Evolutionary conservation across 2,888 invertebrate genomes (phyloP), one percentile per base, ranked within the genome.

Genomic region (Galerucella pusilla): DNA sequence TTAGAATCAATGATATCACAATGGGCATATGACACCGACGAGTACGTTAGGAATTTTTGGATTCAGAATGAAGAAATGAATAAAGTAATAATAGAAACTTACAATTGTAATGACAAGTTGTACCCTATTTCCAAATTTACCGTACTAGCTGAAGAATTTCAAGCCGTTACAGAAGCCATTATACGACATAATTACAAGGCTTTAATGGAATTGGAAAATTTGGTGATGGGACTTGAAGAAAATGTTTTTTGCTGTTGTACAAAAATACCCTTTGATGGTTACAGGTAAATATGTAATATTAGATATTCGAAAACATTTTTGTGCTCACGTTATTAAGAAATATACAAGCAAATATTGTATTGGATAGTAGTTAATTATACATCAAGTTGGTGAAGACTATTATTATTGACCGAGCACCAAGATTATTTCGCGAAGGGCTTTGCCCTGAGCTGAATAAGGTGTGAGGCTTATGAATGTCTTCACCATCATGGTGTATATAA

Each of bases 21-120:
- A 59, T 72, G 72, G 72, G 49, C 49, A 16, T 59, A 49, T 10
- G 60, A 66, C 20, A 72, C 66, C 20, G 72, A 72, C 12, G 72
- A 72, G 49, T 54, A 59, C 16, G n/a, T 14, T 49, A 59, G n/a
- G 60, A 45, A 6, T 14, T 72, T 60, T 67, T 12, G 14, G n/a
- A 11, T 59, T 28, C 72, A 72, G 60, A 67, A 35, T 28, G 66
- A 66, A 45, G 66, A 66, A 60, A 67, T 67, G 59, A 72, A 66
- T n/a, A 72, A 72, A n/a, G 16, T 66, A 0, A 11, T 72, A 5
- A 5, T 11, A 49, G 45, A 67, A 5, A 57, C 59, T 28, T 67
- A 35, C 42, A 16, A 46, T n/a, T n/a, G n/a, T 12, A 35, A 66
- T 14, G 66, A 67, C 1, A 20, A 28, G n/a, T 12, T 72, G 1